Conservation (phyloP, 2,888 invertebrate genomes). For the Leptinotarsa tumamoca region DNA sequence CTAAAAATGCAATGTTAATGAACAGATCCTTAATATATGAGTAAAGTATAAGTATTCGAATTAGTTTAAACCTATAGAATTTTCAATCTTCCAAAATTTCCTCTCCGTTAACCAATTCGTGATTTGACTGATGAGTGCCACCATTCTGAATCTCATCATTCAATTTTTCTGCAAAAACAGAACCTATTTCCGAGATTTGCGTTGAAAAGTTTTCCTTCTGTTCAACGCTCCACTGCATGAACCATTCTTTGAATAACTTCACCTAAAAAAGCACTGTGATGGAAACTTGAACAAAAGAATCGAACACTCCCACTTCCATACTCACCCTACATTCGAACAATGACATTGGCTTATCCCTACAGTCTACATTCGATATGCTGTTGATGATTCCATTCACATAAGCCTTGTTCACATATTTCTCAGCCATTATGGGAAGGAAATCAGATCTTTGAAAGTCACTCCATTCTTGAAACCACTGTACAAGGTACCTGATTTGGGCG, state of each 20-base stretch:
- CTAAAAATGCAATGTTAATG: conserved; percentile 3
- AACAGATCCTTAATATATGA: conserved; percentile 11
- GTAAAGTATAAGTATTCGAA: neutral
- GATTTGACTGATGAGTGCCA: conserved; percentile 50
- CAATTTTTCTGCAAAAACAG: conserved; percentile 79
- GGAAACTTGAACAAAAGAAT: neutral
- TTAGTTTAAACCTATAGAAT: neutral
- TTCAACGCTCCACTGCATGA: conserved; percentile 80
- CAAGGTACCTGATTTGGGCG: conserved; percentile 83
- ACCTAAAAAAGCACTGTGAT: conserved; percentile 67
- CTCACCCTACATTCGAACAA: conserved; percentile 85
- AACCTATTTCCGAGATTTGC: conserved; percentile 78
- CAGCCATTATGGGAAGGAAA: conserved; percentile 81
- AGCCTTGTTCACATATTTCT: conserved; percentile 72
- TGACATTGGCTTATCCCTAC: conserved; percentile 82
- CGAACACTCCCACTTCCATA: conserved; percentile 27
- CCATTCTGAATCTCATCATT: conserved; percentile 69
- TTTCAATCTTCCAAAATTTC: conserved; percentile 56
- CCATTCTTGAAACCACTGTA: conserved; percentile 91
- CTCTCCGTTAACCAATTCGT: conserved; percentile 49
- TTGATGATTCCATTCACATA: conserved; percentile 81
- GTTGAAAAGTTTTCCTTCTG: conserved; percentile 78
- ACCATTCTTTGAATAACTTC: conserved; percentile 88
- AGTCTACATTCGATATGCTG: conserved; percentile 75
- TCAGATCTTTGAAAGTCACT: conserved; percentile 89